Base-by-base conservation (phyloP, 2,113 vertebrate species). In the Brachypodius melanocephalos region DNA sequence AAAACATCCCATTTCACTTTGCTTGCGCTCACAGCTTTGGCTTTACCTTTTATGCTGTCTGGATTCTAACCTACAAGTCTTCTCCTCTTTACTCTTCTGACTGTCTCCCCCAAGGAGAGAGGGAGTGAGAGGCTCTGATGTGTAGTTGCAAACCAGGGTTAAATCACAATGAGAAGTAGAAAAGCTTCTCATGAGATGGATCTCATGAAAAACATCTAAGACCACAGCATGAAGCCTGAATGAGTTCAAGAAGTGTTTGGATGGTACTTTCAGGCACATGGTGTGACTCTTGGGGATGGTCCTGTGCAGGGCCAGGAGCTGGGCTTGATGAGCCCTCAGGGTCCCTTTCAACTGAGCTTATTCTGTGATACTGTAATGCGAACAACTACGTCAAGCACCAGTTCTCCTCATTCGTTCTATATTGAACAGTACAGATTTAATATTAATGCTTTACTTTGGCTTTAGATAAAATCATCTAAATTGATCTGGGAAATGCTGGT, bases 11-110 rank as follows among this genome's bases (percentile, higher is more conserved):
- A 22, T 38, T 71, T 29, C 21, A 11, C 42, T 84, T 51, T 63
- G 49, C 24, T 43, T 63, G 22, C 1, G 1, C 0, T 0, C 0
- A 0, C 4, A 24, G 26, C 55, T 63, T 49, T 63, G 1, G 0
- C 36, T 57, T 71, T 45, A 24, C 43, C 28, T 77, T 21, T 25
- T 57, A 49, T 11, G 17, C 6, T 22, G 32, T 10, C 63, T 62
- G 43, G 68, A 45, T n/a, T 45, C 19, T 17, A 75, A 51, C 1
- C 5, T 6, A 16, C 0, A 15, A n/a, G 24, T 26, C 61, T 73
- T 62, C 34, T 68, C 36, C 38, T 24, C 17, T 68, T 55, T 31
- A 38, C 28, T n/a, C 36, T 38, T 57, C 28, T 2, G 5, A 21
- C 28, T 43, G 42, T 54, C 26, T 68, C 16, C 16, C 14, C 14